Evolutionary conservation across 2,797 vertebrate species (phyloP).

Genomic region (Adelosebastes latens): DNA sequence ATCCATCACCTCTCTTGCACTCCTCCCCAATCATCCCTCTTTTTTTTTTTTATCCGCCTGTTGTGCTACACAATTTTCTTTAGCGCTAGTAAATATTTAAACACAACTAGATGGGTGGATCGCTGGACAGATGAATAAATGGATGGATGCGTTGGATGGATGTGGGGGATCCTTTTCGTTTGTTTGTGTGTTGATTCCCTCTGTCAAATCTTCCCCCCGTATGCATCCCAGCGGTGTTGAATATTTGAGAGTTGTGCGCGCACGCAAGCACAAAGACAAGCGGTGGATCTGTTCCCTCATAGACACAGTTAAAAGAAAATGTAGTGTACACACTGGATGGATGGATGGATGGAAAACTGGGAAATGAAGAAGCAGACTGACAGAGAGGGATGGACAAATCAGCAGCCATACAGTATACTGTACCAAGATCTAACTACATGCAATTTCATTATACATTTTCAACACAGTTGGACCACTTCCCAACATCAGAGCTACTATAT

Average conservation of each 20-base stretch:
- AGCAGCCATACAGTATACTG: not conserved
- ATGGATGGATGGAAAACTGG: not conserved
- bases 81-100: conserved; percentile 81
- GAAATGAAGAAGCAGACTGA: not conserved
- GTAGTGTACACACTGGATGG: not conserved
- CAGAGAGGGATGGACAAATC: not conserved
- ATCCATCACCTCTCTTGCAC: conserved; percentile 30
- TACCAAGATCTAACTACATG: not conserved
- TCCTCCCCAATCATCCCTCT: conserved; percentile 50
- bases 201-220: conserved; percentile 1
- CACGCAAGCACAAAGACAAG: conserved; percentile 2
- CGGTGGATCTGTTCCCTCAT: not conserved
- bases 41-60: conserved; percentile 36
- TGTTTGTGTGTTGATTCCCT: conserved; percentile 65
- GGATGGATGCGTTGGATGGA: not conserved
- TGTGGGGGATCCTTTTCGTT: conserved; percentile 35
- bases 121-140: conserved; percentile 54
- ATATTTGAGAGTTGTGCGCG: conserved; percentile 63
- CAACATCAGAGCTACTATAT: not conserved
- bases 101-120: conserved; percentile 68
- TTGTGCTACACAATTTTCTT: conserved; percentile 79
- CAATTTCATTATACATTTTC: not conserved
- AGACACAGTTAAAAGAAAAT: conserved; percentile 34
- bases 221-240: conserved; percentile 57
- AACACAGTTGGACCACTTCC: not conserved